Evolutionary conservation across 2,113 vertebrate species (phyloP).

Genomic region (Sinocyclocheilus anophthalmus): DNA sequence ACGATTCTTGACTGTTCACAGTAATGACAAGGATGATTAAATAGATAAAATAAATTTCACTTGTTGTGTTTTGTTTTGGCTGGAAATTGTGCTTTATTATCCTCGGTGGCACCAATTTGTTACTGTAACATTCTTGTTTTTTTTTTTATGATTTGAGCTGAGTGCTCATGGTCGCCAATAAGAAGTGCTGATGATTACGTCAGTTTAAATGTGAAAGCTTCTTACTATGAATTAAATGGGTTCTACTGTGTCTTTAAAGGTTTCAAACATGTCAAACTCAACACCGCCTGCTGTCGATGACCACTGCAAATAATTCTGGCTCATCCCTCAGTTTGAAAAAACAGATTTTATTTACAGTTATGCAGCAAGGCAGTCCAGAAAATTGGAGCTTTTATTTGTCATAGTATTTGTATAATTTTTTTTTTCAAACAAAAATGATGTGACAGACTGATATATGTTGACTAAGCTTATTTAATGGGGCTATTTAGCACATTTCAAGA

Average conservation of each 20-base stretch:
- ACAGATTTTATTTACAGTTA: background rate
- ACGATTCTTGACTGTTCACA: conserved; percentile 68
- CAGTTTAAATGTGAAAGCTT: too few species aligned
- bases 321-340: too few species aligned
- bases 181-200: too few species aligned
- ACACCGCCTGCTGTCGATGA: background rate
- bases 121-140: background rate
- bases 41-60: conserved; percentile 57
- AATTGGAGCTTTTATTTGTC: background rate
- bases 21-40: conserved; percentile 71
- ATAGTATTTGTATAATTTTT: background rate
- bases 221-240: too few species aligned
- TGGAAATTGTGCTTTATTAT: background rate
- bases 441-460: too few species aligned
- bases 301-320: background rate
- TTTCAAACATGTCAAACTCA: background rate
- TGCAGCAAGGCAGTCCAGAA: background rate
- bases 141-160: background rate
- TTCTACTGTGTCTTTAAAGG: background rate
- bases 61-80: conserved; percentile 26
- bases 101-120: background rate
- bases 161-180: background rate
- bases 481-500: too few species aligned
- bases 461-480: too few species aligned
- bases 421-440: too few species aligned